Conservation (phyloP, 35 echinoderm and acorn worm species). For the Heliocidaris erythrogramma region DNA sequence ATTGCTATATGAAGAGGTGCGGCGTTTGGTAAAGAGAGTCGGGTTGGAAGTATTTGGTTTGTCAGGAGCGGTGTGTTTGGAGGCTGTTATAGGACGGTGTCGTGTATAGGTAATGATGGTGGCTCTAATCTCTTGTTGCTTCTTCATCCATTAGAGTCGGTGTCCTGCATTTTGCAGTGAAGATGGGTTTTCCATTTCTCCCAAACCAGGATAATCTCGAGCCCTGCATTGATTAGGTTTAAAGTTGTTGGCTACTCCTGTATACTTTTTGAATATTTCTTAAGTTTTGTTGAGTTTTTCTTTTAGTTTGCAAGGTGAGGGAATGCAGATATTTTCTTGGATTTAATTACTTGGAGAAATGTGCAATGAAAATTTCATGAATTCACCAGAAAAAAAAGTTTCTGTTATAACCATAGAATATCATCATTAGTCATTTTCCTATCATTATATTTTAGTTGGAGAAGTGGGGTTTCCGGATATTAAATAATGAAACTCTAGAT, state of each 20-base stretch:
- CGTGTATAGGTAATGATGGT: neutral
- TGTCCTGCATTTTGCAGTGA: neutral
- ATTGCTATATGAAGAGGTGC: neutral
- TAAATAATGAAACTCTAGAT: too few relatives aligned
- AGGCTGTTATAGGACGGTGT: neutral
- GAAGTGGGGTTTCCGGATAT: too few relatives aligned
- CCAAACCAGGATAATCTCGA: neutral
- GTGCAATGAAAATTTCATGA: too few relatives aligned
- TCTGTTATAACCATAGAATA: too few relatives aligned
- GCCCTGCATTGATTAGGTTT: neutral
- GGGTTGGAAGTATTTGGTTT: neutral
- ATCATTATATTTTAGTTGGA: too few relatives aligned
- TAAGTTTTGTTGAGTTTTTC: neutral
- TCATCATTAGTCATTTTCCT: too few relatives aligned
- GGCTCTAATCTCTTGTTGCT: neutral
- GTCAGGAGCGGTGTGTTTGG: neutral
- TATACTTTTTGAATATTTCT: neutral
- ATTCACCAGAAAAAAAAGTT: too few relatives aligned
- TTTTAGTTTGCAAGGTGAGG: neutral
- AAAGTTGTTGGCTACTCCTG: neutral
- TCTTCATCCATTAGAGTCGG: neutral
- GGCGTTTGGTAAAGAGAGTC: constrained; percentile 2
- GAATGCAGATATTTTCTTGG: too few relatives aligned
- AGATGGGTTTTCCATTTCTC: neutral
- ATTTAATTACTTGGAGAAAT: too few relatives aligned